Evolutionary conservation across 2,113 vertebrate species (phyloP).

Genomic region (Typhlomys cinereus): DNA sequence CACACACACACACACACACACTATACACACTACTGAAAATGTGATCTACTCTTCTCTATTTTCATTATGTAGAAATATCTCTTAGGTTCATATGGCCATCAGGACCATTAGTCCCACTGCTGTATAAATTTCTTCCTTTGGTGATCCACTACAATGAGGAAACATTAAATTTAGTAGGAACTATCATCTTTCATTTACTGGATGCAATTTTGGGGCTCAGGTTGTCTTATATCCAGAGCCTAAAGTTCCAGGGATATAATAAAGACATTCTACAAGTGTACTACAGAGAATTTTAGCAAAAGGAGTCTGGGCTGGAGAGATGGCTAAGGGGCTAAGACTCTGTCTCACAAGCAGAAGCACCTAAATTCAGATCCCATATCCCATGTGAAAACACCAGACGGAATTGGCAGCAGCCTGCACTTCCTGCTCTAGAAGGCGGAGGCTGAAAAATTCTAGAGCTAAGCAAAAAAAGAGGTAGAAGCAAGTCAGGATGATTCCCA

Average conservation of each 20-base stretch:
- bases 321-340: no score
- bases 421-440: no score
- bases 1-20: no score
- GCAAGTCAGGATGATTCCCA: no score
- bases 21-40: no score
- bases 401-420: no score
- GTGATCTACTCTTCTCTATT: neutral
- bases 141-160: neutral
- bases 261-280: neutral
- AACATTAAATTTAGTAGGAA: neutral
- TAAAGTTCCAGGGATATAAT: neutral
- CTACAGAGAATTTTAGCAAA: neutral
- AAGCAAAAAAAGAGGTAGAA: no score
- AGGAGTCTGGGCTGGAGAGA: no score
- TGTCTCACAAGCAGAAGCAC: no score
- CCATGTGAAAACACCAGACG: no score
- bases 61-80: neutral
- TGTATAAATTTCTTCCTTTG: neutral
- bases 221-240: neutral
- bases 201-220: neutral
- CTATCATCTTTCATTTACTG: neutral
- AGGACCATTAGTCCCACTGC: neutral
- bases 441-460: no score
- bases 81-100: neutral
- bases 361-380: no score